Evolutionary conservation across 2,113 vertebrate genomes (phyloP), one percentile per base, ranked within the genome.

Genomic region (Poeciliopsis retropinna): DNA sequence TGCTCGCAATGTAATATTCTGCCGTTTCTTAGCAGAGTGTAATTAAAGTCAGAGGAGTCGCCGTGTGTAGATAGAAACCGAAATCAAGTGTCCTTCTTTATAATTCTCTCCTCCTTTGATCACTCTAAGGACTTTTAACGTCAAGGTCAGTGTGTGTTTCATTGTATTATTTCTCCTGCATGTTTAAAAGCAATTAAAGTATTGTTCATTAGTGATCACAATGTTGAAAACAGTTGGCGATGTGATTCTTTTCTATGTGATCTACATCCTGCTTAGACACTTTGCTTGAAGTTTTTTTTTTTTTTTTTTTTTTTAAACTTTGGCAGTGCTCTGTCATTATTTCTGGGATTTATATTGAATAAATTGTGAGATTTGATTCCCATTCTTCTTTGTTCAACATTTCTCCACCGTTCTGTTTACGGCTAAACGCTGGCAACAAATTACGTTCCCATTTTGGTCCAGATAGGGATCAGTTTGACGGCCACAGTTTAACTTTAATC

Each of bases 201-300:
- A 32, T 28, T 34, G 5, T 34, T 78, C 0, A 13, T 2, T 11
- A 27, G 0, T 0, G 8, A 51, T 22, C 17, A 32, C 44, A 60
- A 5, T 34, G 13, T n/a, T 47, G 4, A 74, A 79, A 41, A 8
- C 44, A 1, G 0, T 30, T 63, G 25, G 62, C 60, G 71, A 63
- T 27, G 11, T 14, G 67, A 87, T 76, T 37, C 2, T 86, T 83
- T 83, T 83, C 9, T 85, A 74, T 64, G 60, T 62, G 27, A 76
- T 32, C 22, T 25, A 39, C 74, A 64, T 76, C 37, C 7, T 12
- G 29, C 69, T 70, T 31, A 1, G 12, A 1, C 9, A 60, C 10
- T 63, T 67, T 47, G 17, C 4, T 79, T 13, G 25, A 66, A 86
- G 64, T 27, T 57, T 1, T 37, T 34, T 1, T 34, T 34, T 34